Base-by-base conservation (phyloP, 2,797 vertebrate species). In the Sorex maritimensis region DNA sequence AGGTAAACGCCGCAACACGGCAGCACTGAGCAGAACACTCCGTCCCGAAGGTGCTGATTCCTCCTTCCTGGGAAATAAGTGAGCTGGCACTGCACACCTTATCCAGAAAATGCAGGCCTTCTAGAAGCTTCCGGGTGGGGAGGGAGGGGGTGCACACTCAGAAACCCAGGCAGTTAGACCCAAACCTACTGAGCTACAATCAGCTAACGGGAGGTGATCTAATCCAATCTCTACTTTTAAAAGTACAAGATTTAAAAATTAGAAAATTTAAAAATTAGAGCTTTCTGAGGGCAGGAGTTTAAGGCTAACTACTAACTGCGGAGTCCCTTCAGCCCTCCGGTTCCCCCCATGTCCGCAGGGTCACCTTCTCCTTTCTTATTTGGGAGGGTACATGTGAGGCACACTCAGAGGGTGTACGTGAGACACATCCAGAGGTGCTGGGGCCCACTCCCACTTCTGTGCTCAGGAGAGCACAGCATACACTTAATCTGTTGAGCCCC, bases 1-100 rank as follows among this genome's bases (percentile, higher is more conserved):
- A 83, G 82, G 93, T 72, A 95, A 90, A 73, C 26, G 52, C 24
- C 30, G 67, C 38, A 49, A 72, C 74, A 21, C 3, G 14, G 41
- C 41, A 93, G 34, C 82, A 44, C 74, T 4, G 15, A 88, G 63
- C 69, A 34, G 12, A 28, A 82, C 30, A 0, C 63, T 15, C 55
- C 55, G 11, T 12, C 4, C 69, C 49, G 63, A 83, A 90, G 73
- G 21, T 6, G 10, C 1, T 19, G 15, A 55, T 23, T 41, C 55
- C 41, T 73, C 46, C 80, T 95, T 96, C 65, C 63, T 38, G 73
- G 88, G 68, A 95, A 94, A 81, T 30, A 0, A 83, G 46, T 30
- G 84, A 92, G 65, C 10, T 65, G 69, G 73, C 78, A 82, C 83
- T 86, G 91, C 74, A 78, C 4, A 41, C 12, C 3, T 13, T 88